Evolutionary conservation across 2,113 vertebrate species (phyloP).

Genomic region (Morone saxatilis): DNA sequence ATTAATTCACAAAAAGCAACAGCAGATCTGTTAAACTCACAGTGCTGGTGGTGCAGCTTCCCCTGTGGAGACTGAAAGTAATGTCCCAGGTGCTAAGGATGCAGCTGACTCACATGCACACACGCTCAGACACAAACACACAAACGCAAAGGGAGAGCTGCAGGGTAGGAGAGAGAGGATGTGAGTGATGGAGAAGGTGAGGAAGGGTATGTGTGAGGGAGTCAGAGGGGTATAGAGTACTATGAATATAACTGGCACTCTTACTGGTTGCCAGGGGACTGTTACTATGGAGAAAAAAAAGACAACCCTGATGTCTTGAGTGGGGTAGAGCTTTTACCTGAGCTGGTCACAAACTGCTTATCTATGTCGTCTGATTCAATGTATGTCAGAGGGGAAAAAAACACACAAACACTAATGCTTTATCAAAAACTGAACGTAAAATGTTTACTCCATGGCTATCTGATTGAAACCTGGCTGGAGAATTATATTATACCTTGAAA

Average conservation of each 20-base stretch:
- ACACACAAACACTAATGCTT: background rate
- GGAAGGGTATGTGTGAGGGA: conserved; percentile 54
- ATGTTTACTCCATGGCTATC: conserved; percentile 10
- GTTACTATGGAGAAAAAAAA: conserved; percentile 74
- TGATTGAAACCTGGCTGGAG: background rate
- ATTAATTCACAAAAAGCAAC: background rate
- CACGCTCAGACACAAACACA: conserved; percentile 21
- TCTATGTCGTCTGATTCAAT: background rate
- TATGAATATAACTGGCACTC: conserved; percentile 67
- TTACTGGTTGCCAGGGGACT: conserved; percentile 76
- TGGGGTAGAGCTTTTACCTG: conserved; percentile 37
- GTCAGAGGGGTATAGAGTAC: conserved; percentile 57
- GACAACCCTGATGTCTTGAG: conserved; percentile 50
- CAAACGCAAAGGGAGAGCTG: conserved; percentile 13
- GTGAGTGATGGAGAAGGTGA: conserved; percentile 54
- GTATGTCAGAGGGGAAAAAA: background rate
- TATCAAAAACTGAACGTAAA: background rate
- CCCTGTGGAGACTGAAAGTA: conserved; percentile 44
- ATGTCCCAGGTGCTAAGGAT: conserved; percentile 70
- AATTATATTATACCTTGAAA: conserved; percentile 16
- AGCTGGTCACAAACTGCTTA: conserved; percentile 8
- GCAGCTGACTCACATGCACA: conserved; percentile 63
- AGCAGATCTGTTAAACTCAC: conserved; percentile 61
- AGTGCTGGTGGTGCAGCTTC: conserved; percentile 47
- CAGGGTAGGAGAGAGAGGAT: conserved; percentile 16